Percentiles rank a stretch among this genome's conserved stretches.
Conservation (phyloP, 1,140 invertebrate species). For the Holcopasites calliopsidis region DNA sequence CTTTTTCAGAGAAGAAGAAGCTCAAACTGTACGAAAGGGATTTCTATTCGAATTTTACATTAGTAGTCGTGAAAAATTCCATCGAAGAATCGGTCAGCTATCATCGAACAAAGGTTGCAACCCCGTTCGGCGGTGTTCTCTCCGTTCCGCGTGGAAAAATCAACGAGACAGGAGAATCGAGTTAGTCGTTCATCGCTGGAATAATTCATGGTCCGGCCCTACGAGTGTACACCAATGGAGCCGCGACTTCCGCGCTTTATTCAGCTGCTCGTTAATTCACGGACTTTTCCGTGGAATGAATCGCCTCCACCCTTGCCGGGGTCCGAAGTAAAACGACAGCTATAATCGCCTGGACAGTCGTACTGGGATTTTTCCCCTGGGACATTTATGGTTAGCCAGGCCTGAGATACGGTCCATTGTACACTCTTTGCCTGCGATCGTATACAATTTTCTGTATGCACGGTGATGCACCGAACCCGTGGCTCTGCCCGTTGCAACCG, state of each 20-base stretch:
- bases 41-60: too few relatives aligned
- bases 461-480: conserved; percentile 6
- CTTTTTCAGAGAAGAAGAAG: neutral
- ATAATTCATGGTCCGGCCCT: conserved; percentile 57
- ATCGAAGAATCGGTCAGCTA: neutral
- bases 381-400: conserved; percentile 50
- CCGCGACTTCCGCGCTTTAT: conserved; percentile 60
- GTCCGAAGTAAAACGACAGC: conserved; percentile 34
- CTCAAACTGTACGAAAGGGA: too few relatives aligned
- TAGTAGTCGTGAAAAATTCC: too few relatives aligned
- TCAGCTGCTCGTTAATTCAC: conserved; percentile 61
- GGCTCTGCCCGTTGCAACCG: conserved; percentile 30
- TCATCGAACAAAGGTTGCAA: neutral
- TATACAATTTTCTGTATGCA: conserved; percentile 37
- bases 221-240: neutral
- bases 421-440: conserved; percentile 27
- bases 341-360: conserved; percentile 32
- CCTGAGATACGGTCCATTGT: conserved; percentile 62
- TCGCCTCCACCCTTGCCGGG: conserved; percentile 20
- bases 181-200: conserved; percentile 19
- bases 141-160: conserved; percentile 32
- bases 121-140: conserved; percentile 21
- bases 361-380: conserved; percentile 37
- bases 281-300: conserved; percentile 32
- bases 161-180: conserved; percentile 52